Base-by-base conservation (phyloP, 2,113 vertebrate species). In the Ameiurus melas region DNA sequence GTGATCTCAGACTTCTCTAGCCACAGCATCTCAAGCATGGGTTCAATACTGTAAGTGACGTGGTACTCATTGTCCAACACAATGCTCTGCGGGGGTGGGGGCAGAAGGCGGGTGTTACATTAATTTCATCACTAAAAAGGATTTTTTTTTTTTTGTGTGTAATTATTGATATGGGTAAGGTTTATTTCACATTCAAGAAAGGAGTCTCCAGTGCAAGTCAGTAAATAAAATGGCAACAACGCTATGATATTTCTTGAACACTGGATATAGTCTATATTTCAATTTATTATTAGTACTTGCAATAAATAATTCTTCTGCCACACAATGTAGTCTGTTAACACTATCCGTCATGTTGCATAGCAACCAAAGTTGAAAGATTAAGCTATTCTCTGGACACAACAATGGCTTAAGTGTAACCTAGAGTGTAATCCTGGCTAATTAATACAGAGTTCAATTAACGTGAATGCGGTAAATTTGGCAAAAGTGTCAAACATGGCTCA, bases 21-120 rank as follows among this genome's bases (percentile, higher is more conserved):
- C 95, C 96, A 96, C 68, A 93, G 79, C 82, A 96, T 20, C 89
- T 96, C 94, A 0, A 96, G 84, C 95, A 96, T 95, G 0, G 92
- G 93, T 87, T 95, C 95, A 4, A 96, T 92, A 1, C 39, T 87
- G 51, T 94, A 96, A 0, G 88, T 85, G 2, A 89, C 68, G 16
- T 91, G 64, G 85, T 95, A 95, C 3, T 89, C 89, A 53, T 90
- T 58, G 7, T 92, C 57, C 70, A 89, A 82, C 39, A 91, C 70
- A 4, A 88, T 86, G 70, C 95, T 96, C 95, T 96, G 36, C 36
- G 2, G 36, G 36, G 36, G 36, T 36, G 36, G 36, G 36, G 36
- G 36, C 36, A 43, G 71, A 36, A 33, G 2, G 16, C 6, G 2
- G 1, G 13, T 0, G 2, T 27, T 17, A 16, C n/a, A 33, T 17